A percentile compares a stretch with the other conserved stretches of the same genome.
Conservation (phyloP, 2,888 invertebrate genomes). For the Schizotus pectinicornis region DNA sequence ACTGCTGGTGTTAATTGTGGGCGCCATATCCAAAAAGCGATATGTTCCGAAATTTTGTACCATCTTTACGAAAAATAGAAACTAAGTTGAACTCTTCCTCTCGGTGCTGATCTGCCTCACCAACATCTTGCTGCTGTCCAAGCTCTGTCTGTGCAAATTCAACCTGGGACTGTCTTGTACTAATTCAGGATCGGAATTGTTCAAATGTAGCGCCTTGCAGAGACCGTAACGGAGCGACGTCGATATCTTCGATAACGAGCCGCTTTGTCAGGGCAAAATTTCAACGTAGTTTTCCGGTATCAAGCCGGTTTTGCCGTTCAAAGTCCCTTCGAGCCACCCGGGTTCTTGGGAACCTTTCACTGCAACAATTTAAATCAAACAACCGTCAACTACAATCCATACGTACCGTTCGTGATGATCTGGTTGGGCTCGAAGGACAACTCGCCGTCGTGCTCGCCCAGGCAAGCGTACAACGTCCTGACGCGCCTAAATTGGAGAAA, state of each 20-base stretch:
- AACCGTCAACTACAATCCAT: background rate
- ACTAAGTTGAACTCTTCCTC: constrained; percentile 52
- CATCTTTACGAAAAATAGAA: constrained; percentile 1
- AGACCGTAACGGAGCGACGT: constrained; percentile 52
- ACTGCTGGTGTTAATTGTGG: constrained; percentile 14
- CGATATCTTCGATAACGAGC: constrained; percentile 53
- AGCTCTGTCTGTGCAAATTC: constrained; percentile 50
- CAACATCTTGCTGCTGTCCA: constrained; percentile 47
- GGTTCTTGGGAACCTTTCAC: constrained; percentile 92
- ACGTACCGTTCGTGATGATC: constrained; percentile 93
- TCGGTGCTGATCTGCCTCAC: constrained; percentile 47
- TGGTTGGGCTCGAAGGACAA: constrained; percentile 98
- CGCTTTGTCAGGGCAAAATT: constrained; percentile 70
- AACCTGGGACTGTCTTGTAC: constrained; percentile 35
- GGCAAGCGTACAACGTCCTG: constrained; percentile 92
- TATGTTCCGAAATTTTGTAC: constrained; percentile 1
- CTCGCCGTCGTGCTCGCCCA: constrained; percentile 96
- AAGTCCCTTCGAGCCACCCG: constrained; percentile 95
- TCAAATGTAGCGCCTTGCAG: constrained; percentile 52
- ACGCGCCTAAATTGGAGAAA: constrained; percentile 70
- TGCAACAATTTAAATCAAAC: constrained; percentile 51
- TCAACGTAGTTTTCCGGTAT: constrained; percentile 98
- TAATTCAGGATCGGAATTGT: constrained; percentile 45
- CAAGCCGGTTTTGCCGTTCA: constrained; percentile 90
- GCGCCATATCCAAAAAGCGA: background rate